Evolutionary conservation across 1,140 invertebrate species (phyloP), one percentile per base, ranked within the genome.

Genomic region (Aplysia californica): DNA sequence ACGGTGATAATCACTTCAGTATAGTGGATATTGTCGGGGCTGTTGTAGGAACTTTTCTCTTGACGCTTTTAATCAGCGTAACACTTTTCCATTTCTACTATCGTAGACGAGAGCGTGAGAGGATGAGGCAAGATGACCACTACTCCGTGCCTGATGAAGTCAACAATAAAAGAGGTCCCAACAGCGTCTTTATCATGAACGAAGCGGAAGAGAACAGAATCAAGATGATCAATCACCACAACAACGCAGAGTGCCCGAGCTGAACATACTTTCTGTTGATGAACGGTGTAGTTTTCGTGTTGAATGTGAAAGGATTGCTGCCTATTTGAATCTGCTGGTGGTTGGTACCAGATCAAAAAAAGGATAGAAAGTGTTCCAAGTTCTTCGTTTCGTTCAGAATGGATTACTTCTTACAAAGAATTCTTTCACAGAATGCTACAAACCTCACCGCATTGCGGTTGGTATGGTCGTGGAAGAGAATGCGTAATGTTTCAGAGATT

Each of bases 21-120:
- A 76, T 86, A 29, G 80, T 85, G 26, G 86, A 89, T 61, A 83
- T 89, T 55, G 80, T 88, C 3, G 85, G 87, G 4, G 88, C 88
- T 4, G 85, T 89, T 10, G 80, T 88, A 3, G 87, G 87, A 1
- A 89, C 88, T 33, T 88, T 88, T 81, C 76, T 89, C 3, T 79
- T 87, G 38, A 89, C 87, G 5, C 74, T 88, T n/a, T 68, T 89
- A 6, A 67, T 87, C 29, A 87, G 86, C 78, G 69, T 88, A 26
- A 56, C 87, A 33, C 76, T 86, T 20, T 86, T 88, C 64, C 85
- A 87, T 66, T 61, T 88, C 26, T 84, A 87, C 66, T 85, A 85
- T 72, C 81, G 80, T 61, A 77, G 73, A n/a, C 76, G 76, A n/a
- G 79, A 79, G 58, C 56, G 74, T 3, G 76, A 72, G 41, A 50